Base-by-base conservation (phyloP, 2,113 vertebrate species). In the Labeo catla region DNA sequence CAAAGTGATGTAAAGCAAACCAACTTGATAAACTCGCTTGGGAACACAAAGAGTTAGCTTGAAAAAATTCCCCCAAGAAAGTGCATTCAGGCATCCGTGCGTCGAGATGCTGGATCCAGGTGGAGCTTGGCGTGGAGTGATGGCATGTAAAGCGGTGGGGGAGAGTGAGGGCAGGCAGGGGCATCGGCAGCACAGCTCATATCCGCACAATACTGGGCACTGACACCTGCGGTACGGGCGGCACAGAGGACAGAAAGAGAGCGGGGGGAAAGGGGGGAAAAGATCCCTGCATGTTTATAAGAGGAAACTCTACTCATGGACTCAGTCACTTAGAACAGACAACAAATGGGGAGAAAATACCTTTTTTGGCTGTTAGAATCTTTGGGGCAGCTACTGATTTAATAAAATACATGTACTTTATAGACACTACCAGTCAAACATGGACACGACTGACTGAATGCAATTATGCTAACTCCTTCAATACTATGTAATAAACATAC, bases 101-200 rank as follows among this genome's bases (percentile, higher is more conserved):
- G 11, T 74, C 72, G 23, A 73, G 63, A 83, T 34, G 63, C 73
- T 63, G 28, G 85, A 84, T 81, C 81, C 85, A 86, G 80, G 43
- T 7, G 73, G 43, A 72, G 63, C 50, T 82, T 78, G 78, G 61
- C 54, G 59, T 81, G 45, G 54, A n/a, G 50, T 77, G 49, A 85
- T 76, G 81, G 73, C 78, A 76, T 52, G 59, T 63, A 50, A 83
- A 80, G 23, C 61, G 28, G 65, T 57, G 57, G 21, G 59, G 39
- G 49, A 52, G 34, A 28, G 54, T 21, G n/a, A 49, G 63, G 80
- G 70, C 68, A 54, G 36, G 84, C 83, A 83, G 87, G 83, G 76
- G 47, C 87, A 88, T 85, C 84, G 83, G 83, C 76, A 87, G 78
- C 84, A 86, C 79, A 66, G n/a, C 87, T 86, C 89, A 78, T 84